Evolutionary conservation across 2,113 vertebrate species (phyloP), one percentile per base, ranked within the genome.

Genomic region (Terrapene triunguis): DNA sequence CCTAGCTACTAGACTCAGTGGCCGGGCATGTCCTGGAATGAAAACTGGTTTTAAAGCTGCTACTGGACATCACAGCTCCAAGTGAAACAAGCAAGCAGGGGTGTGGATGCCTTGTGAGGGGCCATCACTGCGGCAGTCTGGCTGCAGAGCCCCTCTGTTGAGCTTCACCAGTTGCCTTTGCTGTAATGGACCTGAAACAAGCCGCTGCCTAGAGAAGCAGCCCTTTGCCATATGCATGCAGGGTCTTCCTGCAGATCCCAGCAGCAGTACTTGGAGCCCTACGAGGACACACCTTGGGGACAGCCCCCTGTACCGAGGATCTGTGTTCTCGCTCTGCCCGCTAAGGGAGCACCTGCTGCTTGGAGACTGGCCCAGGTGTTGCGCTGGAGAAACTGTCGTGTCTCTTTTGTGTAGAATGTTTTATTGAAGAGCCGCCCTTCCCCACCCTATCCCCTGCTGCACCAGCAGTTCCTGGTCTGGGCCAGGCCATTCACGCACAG

Each of bases 261-360:
- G 59, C 57, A 59, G 27, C 57, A 59, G 57, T 13, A 32, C 12
- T 59, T 59, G 57, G 57, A 27, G 27, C 57, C 55, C 55, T 1
- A 10, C 4, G 55, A 5, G 55, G 55, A 27, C 5, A 17, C 59
- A 8, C 62, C 59, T 32, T 62, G 59, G 59, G 32, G 59, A 62
- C 14, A 35, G 59, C 21, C 59, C 78, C 13, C 76, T 69, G 42
- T 27, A 13, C 8, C 14, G 44, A 2, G 51, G n/a, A 10, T n/a
- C 74, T 80, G 48, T 0, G 0, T 50, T 89, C 51, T 80, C 0
- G 69, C 90, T 94, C 90, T 84, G 76, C 91, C 59, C 76, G 82
- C 78, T 4, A 0, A 0, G 27, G 53, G 21, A 51, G 48, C 0
- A 0, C 82, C 78, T 82, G 62, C 55, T 88, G 76, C 0, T 0